These are phyloP conservation scores for Liasis olivaceus DNA, from an alignment of 2,797 vertebrate genomes.

Conservation along the genomic window DNA sequence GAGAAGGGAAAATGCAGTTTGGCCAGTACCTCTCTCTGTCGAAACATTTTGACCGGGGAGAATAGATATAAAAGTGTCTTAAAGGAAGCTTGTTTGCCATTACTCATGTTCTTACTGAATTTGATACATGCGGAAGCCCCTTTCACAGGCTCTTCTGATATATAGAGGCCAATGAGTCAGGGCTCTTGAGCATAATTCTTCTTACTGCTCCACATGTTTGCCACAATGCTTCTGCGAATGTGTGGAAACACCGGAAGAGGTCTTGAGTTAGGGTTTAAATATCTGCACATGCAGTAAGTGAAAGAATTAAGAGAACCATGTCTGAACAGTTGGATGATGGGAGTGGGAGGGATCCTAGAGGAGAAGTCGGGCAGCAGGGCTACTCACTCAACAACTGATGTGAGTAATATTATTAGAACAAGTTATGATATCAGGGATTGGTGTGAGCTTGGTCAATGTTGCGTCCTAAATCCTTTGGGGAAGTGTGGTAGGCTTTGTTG, in stretches of 20 bases:
- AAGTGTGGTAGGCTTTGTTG: background rate
- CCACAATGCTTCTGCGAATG: background rate
- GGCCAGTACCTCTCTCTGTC: background rate
- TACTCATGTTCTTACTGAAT: background rate
- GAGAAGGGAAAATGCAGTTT: background rate
- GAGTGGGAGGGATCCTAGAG: background rate
- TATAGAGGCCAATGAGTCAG: background rate
- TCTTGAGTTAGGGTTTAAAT: background rate
- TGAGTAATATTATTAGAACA: background rate
- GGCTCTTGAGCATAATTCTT: too few species aligned
- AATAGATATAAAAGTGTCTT: background rate
- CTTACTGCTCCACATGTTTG: background rate
- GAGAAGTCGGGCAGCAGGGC: background rate
- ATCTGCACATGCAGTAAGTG: background rate
- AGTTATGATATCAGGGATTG: background rate
- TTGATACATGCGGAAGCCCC: background rate
- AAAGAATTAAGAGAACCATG: background rate
- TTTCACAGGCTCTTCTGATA: background rate
- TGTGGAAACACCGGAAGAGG: background rate
- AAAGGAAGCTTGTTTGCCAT: background rate
- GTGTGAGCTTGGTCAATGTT: background rate
- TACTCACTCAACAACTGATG: background rate
- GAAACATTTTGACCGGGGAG: background rate
- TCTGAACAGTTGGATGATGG: background rate
- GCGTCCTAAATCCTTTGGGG: background rate